Evolutionary conservation across 2,888 invertebrate genomes (phyloP), one percentile per base, ranked within the genome.

Genomic region (Nephrotoma guestfalica): DNA sequence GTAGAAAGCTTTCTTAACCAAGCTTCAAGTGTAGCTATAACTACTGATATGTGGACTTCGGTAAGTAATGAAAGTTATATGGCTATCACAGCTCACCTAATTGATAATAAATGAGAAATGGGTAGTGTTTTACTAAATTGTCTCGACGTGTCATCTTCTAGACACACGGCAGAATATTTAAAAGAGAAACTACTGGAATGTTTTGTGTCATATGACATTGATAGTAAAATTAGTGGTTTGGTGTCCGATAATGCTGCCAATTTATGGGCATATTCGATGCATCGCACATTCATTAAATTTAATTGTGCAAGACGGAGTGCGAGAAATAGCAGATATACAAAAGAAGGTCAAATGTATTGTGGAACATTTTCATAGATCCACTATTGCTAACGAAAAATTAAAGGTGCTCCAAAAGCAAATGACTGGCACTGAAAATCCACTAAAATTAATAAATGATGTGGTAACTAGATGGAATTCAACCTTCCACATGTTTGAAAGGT

Each of bases 391-490:
- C 40, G 83, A 83, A 83, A 83, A 83, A 83, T 83, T 83, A 83
- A 71, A 83, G 83, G 83, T 83, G 83, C 40, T 83, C 83, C 83
- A 83, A 83, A 83, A 83, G 40, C 40, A 83, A 83, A 83, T 83
- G 83, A 83, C 83, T 83, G 83, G 83, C 83, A 30, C 83, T 83
- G 42, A 51, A 86, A 45, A 86, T 83, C 86, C 18, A 86, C 87
- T 89, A 45, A 89, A 89, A 88, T 87, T 89, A 13, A 89, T 89
- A 87, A 89, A 89, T 88, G 89, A 89, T 86, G 88, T 89, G 43
- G 85, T 47, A 0, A 83, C 83, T 40, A 83, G 83, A 89, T 51
- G 51, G 51, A 51, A 51, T 51, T 51, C 51, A 51, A n/a, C 51
- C 89, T 88, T 88, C 85, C 87, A 87, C 86, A 88, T 89, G 88